phyloP scores from a whole-genome alignment of 2,888 invertebrate genomes.

The Anorthoa munda region DNA sequence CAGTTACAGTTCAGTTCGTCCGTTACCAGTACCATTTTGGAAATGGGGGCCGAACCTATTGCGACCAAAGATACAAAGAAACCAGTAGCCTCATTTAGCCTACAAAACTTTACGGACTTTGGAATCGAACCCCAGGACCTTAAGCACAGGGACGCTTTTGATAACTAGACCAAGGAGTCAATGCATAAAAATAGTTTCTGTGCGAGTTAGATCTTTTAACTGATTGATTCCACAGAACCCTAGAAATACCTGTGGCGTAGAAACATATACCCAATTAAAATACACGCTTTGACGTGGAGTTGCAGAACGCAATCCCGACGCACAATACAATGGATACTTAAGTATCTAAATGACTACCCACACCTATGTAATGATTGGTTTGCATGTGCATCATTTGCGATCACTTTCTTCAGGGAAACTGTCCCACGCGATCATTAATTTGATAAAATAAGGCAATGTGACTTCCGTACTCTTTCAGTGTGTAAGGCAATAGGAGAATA shows the following conservation, averaged over 20 bases:
- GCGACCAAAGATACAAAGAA: too few relatives aligned
- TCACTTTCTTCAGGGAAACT: slow-evolving; percentile 32
- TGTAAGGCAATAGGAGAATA: background rate
- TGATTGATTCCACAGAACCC: background rate
- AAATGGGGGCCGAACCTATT: too few relatives aligned
- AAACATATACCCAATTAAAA: too few relatives aligned
- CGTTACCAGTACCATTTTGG: too few relatives aligned
- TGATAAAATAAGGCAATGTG: background rate
- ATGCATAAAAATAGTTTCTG: too few relatives aligned
- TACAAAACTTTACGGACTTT: too few relatives aligned
- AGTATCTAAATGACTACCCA: background rate
- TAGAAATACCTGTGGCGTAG: background rate
- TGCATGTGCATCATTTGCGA: slow-evolving; percentile 16
- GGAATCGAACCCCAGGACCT: too few relatives aligned
- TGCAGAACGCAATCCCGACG: too few relatives aligned
- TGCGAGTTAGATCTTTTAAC: too few relatives aligned
- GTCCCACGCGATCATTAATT: slow-evolving; percentile 27
- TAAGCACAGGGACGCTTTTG: background rate
- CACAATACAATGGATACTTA: background rate
- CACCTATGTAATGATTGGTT: background rate
- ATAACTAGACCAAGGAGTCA: background rate
- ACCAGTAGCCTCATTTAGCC: too few relatives aligned
- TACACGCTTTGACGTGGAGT: too few relatives aligned
- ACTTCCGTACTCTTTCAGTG: background rate
- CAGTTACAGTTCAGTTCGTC: too few relatives aligned